Evolutionary conservation across 2,888 invertebrate genomes (phyloP).

Genomic region (Toxonevra muliebris): DNA sequence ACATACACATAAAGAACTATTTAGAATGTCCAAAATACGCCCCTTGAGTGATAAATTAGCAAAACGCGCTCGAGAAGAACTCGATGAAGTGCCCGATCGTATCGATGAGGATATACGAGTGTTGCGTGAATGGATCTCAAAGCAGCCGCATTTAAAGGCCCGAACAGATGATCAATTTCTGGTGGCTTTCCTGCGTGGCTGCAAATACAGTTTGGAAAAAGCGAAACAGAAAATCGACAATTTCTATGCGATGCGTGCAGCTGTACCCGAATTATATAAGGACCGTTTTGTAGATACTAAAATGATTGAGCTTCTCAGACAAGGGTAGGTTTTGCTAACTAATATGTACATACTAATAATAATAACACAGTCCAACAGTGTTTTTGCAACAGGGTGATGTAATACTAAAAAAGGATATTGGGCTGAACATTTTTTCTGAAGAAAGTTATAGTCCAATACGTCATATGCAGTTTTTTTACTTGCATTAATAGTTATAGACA

Average conservation of each 20-base stretch:
- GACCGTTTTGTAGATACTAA: slow-evolving; percentile 58
- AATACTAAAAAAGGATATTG: too few relatives aligned
- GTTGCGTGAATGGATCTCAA: slow-evolving; percentile 67
- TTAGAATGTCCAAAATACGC: slow-evolving; percentile 53
- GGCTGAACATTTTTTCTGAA: too few relatives aligned
- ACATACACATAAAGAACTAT: too few relatives aligned
- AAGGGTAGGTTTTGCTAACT: slow-evolving; percentile 55
- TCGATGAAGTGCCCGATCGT: slow-evolving; percentile 67
- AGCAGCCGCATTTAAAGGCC: slow-evolving; percentile 67
- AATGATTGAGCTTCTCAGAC: slow-evolving; percentile 54
- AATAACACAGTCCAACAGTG: too few relatives aligned
- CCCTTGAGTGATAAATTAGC: slow-evolving; percentile 54
- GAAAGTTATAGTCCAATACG: too few relatives aligned
- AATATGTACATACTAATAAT: not conserved
- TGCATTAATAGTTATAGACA: too few relatives aligned
- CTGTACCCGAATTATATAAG: slow-evolving; percentile 70
- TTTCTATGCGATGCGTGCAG: slow-evolving; percentile 69
- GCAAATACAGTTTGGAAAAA: slow-evolving; percentile 69
- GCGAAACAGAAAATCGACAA: slow-evolving; percentile 70
- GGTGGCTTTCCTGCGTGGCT: slow-evolving; percentile 68
- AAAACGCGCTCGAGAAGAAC: slow-evolving; percentile 64
- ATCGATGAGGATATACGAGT: slow-evolving; percentile 60
- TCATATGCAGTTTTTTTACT: too few relatives aligned
- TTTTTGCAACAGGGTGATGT: too few relatives aligned
- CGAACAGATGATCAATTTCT: slow-evolving; percentile 66